These are phyloP conservation scores for Luffia ferchaultella DNA, from an alignment of 2,888 invertebrate genomes.

Conservation along the genomic window DNA sequence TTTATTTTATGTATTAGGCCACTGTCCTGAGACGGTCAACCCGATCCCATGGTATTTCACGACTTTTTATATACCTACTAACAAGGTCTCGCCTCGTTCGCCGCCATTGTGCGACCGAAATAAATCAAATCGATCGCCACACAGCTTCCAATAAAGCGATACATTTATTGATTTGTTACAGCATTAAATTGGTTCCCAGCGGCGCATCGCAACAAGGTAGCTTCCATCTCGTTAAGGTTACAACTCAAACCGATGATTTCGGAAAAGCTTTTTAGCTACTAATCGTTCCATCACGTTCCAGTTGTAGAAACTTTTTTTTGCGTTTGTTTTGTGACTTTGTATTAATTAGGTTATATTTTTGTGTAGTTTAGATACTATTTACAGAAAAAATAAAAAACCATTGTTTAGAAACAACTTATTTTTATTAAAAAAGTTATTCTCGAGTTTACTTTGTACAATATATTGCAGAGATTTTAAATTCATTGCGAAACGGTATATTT, in stretches of 20 bases:
- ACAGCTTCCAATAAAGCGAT: slow-evolving; percentile 64
- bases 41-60: slow-evolving; percentile 17
- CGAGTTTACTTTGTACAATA: no score
- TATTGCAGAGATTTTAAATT: no score
- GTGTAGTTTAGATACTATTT: no score
- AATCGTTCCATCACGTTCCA: slow-evolving; percentile 2
- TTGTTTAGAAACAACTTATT: no score
- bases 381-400: no score
- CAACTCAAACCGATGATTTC: slow-evolving; percentile 3
- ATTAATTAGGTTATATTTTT: no score
- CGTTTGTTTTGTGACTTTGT: no score
- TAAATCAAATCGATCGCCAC: slow-evolving; percentile 62
- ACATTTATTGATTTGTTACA: slow-evolving; percentile 67
- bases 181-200: slow-evolving; percentile 63
- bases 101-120: slow-evolving; percentile 46
- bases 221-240: slow-evolving; percentile 5
- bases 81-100: slow-evolving; percentile 51
- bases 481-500: no score
- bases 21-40: no score
- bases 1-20: no score
- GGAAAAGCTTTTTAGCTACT: background rate
- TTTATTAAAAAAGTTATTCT: no score
- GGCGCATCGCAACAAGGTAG: slow-evolving; percentile 30
- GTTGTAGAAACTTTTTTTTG: background rate
- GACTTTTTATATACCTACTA: slow-evolving; percentile 55